Conservation (phyloP, 1,140 invertebrate species). For the Heliothis subflexa region DNA sequence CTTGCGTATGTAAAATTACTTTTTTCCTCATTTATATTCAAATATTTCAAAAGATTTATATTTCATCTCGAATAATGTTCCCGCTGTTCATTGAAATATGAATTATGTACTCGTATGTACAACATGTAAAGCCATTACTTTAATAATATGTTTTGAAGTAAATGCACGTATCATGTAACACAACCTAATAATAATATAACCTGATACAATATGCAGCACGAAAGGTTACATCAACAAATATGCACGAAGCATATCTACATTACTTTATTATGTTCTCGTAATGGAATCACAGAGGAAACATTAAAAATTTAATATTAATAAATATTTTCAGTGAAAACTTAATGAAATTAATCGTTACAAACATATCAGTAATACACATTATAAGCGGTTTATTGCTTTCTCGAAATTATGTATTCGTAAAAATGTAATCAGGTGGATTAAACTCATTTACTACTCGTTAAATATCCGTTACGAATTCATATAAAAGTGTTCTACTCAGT, state of each 20-base stretch:
- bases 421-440: not conserved
- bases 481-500: constrained; percentile 14
- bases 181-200: not conserved
- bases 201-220: not conserved
- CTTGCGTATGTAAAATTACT: too few relatives aligned
- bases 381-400: not conserved
- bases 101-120: too few relatives aligned
- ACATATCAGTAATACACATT: not conserved
- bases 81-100: too few relatives aligned
- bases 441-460: constrained; percentile 25
- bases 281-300: not conserved
- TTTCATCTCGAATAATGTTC: too few relatives aligned
- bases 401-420: constrained; percentile 1
- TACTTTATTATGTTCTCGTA: not conserved
- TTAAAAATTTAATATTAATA: not conserved
- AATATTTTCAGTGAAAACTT: not conserved
- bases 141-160: too few relatives aligned
- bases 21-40: too few relatives aligned
- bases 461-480: constrained; percentile 25
- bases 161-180: not conserved
- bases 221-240: not conserved
- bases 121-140: too few relatives aligned
- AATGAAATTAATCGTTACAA: not conserved
- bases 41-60: too few relatives aligned
- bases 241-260: not conserved